Base-by-base conservation (phyloP, 2,888 invertebrate species). In the Listrodromus nycthemerus region DNA sequence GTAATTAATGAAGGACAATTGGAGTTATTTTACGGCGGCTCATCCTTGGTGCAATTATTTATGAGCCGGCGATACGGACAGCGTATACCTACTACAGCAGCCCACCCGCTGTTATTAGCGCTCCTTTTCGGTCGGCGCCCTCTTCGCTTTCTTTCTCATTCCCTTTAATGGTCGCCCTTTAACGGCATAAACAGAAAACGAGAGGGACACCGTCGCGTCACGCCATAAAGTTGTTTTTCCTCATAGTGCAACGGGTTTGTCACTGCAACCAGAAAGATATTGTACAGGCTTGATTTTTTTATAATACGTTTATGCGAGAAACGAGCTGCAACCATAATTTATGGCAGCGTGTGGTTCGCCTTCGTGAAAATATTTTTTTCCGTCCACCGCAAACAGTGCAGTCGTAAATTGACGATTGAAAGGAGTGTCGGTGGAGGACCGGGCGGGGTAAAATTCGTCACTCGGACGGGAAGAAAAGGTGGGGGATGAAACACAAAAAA, bases 131-230 rank as follows among this genome's bases (percentile, higher is more conserved):
- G 61, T 7, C 61, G 5, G 16, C 27, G n/a, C 61, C 4, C 61
- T 71, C 66, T 66, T 69, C 70, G 48, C 75, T 76, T 71, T 76
- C 78, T 75, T 82, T 71, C 65, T 79, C 84, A 82, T 79, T 84
- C 84, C 82, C 84, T 84, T 84, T 84, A 84, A 84, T 82, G 70
- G 82, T 75, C 76, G 71, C 78, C 82, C 82, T 84, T 84, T 79
- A 82, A 82, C 75, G 52, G 82, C 61, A 45, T 76, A 82, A 82
- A 82, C 74, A 79, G 71, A 83, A 84, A 82, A 79, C 79, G 79
- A 4, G 30, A 75, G 74, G 65, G 61, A 63, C 45, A 33, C 55
- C 55, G 69, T 63, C 77, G 58, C 77, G 81, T 84, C 70, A 84
- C 81, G 81, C 84, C 77, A 71, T 81, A 84, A 84, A 84, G 65